Conservation (phyloP, 2,888 invertebrate genomes). For the Pyrrhia umbra region DNA sequence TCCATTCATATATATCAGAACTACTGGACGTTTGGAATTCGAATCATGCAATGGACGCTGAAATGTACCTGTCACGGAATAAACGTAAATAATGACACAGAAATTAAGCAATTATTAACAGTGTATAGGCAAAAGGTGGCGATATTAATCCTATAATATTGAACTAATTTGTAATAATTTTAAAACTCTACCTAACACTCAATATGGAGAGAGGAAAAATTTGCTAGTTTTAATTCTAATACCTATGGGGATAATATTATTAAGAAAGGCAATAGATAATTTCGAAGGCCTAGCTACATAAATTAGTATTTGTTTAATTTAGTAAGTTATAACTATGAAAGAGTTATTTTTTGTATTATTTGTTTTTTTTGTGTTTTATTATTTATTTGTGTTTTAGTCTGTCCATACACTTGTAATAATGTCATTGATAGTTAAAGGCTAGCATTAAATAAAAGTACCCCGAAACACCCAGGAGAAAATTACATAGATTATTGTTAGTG, state of each 20-base stretch:
- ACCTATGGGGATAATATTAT: conserved; percentile 44
- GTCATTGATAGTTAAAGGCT: too few relatives aligned
- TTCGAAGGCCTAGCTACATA: conserved; percentile 61
- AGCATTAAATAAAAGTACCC: not conserved
- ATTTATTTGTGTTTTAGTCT: not conserved
- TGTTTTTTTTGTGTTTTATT: not conserved
- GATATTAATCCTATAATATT: conserved; percentile 32
- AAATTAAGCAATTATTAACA: conserved; percentile 5
- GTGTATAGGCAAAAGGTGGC: conserved; percentile 41
- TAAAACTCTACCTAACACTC: conserved; percentile 58
- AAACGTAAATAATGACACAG: conserved; percentile 10
- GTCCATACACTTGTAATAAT: not conserved
- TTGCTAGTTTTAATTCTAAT: conserved; percentile 41
- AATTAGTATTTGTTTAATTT: conserved; percentile 18
- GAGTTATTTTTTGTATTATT: not conserved
- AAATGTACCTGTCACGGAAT: conserved; percentile 1
- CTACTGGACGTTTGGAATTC: conserved; percentile 7
- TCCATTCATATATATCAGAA: not conserved
- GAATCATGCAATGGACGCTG: not conserved
- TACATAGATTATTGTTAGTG: not conserved
- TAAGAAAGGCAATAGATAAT: conserved; percentile 59
- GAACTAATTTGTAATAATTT: conserved; percentile 44
- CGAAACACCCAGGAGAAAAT: not conserved
- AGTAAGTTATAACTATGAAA: conserved; percentile 26
- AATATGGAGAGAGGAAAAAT: conserved; percentile 52